phyloP scores from a whole-genome alignment of 2,113 vertebrate genomes.

The crab-eating macaque (Macaca fascicularis) region DNA sequence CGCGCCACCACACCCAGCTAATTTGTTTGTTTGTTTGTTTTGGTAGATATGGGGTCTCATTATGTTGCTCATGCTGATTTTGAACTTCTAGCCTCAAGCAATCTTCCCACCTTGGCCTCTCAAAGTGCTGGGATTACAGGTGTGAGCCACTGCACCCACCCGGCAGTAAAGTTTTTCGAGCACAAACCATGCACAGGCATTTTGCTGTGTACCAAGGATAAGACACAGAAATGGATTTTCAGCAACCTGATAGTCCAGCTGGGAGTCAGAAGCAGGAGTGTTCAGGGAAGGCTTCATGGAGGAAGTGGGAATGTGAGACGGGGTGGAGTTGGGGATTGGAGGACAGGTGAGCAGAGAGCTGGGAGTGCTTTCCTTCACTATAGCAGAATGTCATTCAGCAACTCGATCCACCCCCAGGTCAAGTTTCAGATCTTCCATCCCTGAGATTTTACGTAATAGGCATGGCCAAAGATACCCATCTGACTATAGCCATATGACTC shows the following conservation, averaged over 20 bases:
- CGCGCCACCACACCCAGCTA: too few species aligned
- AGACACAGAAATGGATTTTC: background rate
- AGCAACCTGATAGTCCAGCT: background rate
- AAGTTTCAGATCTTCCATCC: background rate
- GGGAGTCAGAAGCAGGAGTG: background rate
- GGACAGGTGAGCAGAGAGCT: background rate
- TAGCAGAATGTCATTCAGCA: background rate
- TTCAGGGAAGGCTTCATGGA: background rate
- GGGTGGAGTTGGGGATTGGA: background rate
- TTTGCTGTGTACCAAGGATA: background rate
- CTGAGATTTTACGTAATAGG: background rate
- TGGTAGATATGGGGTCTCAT: too few species aligned
- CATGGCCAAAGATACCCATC: background rate
- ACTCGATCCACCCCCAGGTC: background rate
- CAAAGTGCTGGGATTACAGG: too few species aligned
- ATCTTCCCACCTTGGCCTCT: too few species aligned
- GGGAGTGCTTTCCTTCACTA: background rate
- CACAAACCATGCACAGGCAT: background rate
- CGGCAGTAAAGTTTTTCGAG: background rate
- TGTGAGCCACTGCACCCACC: too few species aligned
- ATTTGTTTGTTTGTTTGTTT: too few species aligned
- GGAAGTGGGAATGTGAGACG: background rate
- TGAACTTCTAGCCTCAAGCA: too few species aligned
- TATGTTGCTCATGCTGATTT: too few species aligned
- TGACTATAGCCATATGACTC: background rate